These are phyloP conservation scores for Sussaba pulchella DNA, from an alignment of 2,888 invertebrate genomes.

Conservation along the genomic window DNA sequence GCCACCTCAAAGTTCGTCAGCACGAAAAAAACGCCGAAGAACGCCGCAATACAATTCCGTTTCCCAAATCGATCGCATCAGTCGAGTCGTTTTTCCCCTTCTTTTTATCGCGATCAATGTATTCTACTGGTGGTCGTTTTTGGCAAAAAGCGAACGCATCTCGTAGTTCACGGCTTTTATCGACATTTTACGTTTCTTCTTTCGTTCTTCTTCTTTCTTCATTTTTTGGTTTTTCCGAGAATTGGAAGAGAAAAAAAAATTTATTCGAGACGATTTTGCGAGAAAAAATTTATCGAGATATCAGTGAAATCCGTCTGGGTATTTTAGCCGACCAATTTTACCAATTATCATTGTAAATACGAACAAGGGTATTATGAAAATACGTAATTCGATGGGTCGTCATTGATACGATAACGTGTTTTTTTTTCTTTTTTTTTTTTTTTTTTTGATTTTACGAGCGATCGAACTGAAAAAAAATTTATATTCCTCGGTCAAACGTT, in stretches of 20 bases:
- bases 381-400: slow-evolving; percentile 10
- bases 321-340: slow-evolving; percentile 66
- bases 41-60: slow-evolving; percentile 91
- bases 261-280: neutral
- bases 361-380: slow-evolving; percentile 45
- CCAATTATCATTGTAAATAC: slow-evolving; percentile 62
- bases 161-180: slow-evolving; percentile 81
- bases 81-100: slow-evolving; percentile 91
- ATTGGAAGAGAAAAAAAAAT: too few species aligned
- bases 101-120: slow-evolving; percentile 91
- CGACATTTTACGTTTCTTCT: too few species aligned
- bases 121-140: slow-evolving; percentile 92
- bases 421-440: neutral
- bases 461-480: neutral
- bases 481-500: too few species aligned
- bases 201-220: too few species aligned
- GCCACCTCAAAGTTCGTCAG: slow-evolving; percentile 59
- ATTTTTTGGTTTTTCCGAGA: too few species aligned
- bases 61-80: slow-evolving; percentile 91
- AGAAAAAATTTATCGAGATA: slow-evolving; percentile 23
- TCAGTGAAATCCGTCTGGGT: slow-evolving; percentile 62
- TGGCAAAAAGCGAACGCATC: slow-evolving; percentile 87
- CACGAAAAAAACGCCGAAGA: slow-evolving; percentile 82
- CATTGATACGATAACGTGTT: too few species aligned
- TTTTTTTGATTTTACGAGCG: neutral